These are phyloP conservation scores for Acanthosoma haemorrhoidale DNA, from an alignment of 2,888 invertebrate species.

Conservation along the genomic window DNA sequence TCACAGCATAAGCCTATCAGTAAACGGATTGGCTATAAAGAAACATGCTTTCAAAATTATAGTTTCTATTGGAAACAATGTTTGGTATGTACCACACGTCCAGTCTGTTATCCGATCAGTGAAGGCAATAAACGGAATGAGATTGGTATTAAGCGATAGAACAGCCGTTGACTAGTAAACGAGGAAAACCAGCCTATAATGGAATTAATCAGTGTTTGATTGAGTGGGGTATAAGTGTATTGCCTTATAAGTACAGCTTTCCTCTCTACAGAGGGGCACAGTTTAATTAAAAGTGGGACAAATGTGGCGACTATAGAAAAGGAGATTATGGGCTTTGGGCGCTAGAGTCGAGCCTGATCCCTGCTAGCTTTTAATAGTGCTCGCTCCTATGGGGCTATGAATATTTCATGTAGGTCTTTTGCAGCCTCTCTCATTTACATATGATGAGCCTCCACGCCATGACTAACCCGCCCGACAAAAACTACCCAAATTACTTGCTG, in stretches of 20 bases:
- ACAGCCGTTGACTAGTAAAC: not conserved
- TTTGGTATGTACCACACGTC: too few relatives aligned
- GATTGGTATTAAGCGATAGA: too few relatives aligned
- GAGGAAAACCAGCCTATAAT: not conserved
- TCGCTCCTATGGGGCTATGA: slow-evolving; percentile 15
- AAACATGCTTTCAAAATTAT: too few relatives aligned
- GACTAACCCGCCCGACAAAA: slow-evolving; percentile 1
- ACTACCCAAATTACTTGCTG: slow-evolving; percentile 12
- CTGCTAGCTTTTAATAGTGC: slow-evolving; percentile 7
- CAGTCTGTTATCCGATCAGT: too few relatives aligned
- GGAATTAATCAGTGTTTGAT: slow-evolving; percentile 1
- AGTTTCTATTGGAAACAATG: too few relatives aligned
- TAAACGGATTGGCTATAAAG: too few relatives aligned
- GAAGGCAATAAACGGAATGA: too few relatives aligned
- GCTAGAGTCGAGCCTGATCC: not conserved
- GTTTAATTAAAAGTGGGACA: slow-evolving; percentile 18
- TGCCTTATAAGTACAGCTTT: not conserved
- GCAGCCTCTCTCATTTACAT: slow-evolving; percentile 28
- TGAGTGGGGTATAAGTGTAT: not conserved
- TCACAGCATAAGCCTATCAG: too few relatives aligned
- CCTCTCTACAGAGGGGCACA: not conserved
- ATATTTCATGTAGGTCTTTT: slow-evolving; percentile 31
- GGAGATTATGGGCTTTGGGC: not conserved
- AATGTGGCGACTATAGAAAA: not conserved
- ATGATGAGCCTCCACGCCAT: slow-evolving; percentile 28